Evolutionary conservation across 2,888 invertebrate species (phyloP).

Genomic region (Ferdinandea cuprea): DNA sequence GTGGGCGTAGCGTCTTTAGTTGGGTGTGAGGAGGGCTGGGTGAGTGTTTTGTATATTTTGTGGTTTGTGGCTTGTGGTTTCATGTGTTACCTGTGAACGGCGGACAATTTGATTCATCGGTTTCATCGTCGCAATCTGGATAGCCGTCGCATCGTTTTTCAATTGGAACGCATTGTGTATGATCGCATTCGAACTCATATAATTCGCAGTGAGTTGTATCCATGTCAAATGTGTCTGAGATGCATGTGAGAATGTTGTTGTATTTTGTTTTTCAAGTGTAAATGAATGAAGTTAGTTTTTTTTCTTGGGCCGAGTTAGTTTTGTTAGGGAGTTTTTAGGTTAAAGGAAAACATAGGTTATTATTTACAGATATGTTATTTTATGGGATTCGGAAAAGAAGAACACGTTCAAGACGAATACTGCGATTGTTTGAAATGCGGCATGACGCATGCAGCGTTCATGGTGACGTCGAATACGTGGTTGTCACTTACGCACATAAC

Average conservation of each 20-base stretch:
- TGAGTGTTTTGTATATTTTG: slow-evolving; percentile 11
- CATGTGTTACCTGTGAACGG: slow-evolving; percentile 80
- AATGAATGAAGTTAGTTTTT: neutral
- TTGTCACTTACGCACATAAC: too few species aligned
- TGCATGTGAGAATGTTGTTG: slow-evolving; percentile 53
- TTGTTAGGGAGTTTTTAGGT: neutral
- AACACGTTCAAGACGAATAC: too few species aligned
- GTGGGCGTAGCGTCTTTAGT: slow-evolving; percentile 2
- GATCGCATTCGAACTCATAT: slow-evolving; percentile 82
- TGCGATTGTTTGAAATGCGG: too few species aligned
- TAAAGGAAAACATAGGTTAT: neutral
- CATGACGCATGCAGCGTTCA: too few species aligned
- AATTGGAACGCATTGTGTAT: slow-evolving; percentile 82
- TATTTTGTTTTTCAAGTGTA: slow-evolving; percentile 4
- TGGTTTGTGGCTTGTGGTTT: slow-evolving; percentile 22
- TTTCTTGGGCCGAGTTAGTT: neutral
- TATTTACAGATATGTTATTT: neutral
- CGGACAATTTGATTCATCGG: slow-evolving; percentile 85
- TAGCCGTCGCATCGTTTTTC: slow-evolving; percentile 86
- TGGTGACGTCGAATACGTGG: too few species aligned
- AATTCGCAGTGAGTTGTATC: slow-evolving; percentile 80
- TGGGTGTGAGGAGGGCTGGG: slow-evolving; percentile 11
- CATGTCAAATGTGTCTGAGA: slow-evolving; percentile 77
- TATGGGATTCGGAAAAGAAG: too few species aligned
- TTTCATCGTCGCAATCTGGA: slow-evolving; percentile 86